Conservation (phyloP, 1,140 invertebrate genomes). For the Chlorops oryzae region DNA sequence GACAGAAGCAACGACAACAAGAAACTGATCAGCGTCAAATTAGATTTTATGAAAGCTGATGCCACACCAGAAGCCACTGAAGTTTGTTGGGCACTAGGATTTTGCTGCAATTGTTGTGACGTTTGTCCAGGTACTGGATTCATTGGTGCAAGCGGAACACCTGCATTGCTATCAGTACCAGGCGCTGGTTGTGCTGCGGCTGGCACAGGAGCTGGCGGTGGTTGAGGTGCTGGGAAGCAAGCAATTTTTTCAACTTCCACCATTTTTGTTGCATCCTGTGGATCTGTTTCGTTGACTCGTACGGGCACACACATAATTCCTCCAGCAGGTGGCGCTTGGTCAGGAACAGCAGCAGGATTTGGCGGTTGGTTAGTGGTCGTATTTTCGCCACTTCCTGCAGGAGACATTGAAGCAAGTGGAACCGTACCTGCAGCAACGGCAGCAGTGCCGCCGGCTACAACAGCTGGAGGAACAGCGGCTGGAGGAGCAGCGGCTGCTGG, state of each 20-base stretch:
- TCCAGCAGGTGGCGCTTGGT: constrained; percentile 23
- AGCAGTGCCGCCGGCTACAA: constrained; percentile 46
- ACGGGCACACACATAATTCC: constrained; percentile 42
- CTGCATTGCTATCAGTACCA: constrained; percentile 6
- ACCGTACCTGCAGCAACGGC: constrained; percentile 14
- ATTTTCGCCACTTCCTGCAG: constrained; percentile 22
- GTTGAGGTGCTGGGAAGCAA: constrained; percentile 41
- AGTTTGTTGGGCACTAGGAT: no score
- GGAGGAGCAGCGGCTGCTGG: constrained; percentile 26
- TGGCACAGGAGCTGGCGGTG: constrained; percentile 18
- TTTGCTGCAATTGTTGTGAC: constrained; percentile 14
- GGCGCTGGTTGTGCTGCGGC: background rate
- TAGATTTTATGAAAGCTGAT: no score
- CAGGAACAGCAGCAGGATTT: constrained; percentile 38
- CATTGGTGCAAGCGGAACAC: constrained; percentile 25
- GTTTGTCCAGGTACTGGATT: constrained; percentile 9
- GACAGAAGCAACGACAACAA: no score
- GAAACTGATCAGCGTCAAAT: no score
- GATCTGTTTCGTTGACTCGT: constrained; percentile 43
- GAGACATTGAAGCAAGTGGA: constrained; percentile 16
- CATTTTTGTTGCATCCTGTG: constrained; percentile 34
- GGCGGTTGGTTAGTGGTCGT: constrained; percentile 35
- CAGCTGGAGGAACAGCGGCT: constrained; percentile 22
- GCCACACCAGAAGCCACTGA: no score
- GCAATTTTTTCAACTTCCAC: constrained; percentile 42